phyloP scores from a whole-genome alignment of 2,797 vertebrate species.

The Hyperoplus lanceolatus region DNA sequence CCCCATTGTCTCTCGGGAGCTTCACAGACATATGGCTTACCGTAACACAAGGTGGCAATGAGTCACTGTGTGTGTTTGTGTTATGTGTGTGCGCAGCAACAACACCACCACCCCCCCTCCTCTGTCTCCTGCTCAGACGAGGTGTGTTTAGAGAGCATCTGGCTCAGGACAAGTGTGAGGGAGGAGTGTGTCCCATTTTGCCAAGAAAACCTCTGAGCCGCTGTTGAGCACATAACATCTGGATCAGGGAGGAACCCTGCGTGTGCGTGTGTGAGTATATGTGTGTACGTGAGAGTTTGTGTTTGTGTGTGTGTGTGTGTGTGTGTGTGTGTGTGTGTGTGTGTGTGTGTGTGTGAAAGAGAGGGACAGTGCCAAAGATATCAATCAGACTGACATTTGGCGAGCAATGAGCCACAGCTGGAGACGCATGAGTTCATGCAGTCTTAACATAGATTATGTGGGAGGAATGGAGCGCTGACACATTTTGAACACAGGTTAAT shows the following conservation, averaged over 20 bases:
- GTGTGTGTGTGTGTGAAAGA: constrained; percentile 36
- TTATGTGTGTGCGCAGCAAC: constrained; percentile 11
- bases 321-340: background rate
- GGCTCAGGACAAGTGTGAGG: constrained; percentile 57
- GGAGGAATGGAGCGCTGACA: constrained; percentile 29
- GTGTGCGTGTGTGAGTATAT: constrained; percentile 18
- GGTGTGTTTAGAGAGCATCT: constrained; percentile 60
- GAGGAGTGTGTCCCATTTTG: constrained; percentile 58
- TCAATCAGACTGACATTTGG: constrained; percentile 73
- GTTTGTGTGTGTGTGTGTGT: background rate
- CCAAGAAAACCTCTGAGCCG: constrained; percentile 51
- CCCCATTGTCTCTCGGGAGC: constrained; percentile 32
- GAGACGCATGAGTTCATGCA: constrained; percentile 59
- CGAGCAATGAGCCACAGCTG: constrained; percentile 53
- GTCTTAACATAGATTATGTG: constrained; percentile 48
- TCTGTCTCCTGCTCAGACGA: constrained; percentile 10
- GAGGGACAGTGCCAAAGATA: constrained; percentile 61
- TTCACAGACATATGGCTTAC: constrained; percentile 53
- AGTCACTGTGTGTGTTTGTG: constrained; percentile 52
- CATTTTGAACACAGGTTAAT: background rate
- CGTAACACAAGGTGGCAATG: constrained; percentile 63
- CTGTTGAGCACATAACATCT: constrained; percentile 75
- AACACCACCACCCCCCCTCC: background rate
- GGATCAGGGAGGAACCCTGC: constrained; percentile 60
- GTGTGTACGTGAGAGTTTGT: background rate